Evolutionary conservation across 2,888 invertebrate genomes (phyloP).

Genomic region (Ormyrus rosae): DNA sequence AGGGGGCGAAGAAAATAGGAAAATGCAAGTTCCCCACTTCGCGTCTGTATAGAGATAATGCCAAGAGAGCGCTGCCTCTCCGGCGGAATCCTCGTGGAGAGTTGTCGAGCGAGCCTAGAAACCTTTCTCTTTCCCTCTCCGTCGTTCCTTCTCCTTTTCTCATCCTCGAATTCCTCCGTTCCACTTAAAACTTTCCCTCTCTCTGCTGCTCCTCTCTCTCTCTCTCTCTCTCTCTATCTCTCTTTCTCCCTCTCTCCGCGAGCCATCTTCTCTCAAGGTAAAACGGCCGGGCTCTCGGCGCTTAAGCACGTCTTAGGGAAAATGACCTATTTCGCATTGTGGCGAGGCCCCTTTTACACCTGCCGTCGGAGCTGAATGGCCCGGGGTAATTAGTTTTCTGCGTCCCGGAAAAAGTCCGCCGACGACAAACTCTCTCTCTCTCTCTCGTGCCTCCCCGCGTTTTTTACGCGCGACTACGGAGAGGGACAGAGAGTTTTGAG

Average conservation of each 20-base stretch:
- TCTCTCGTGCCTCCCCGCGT: too few species aligned
- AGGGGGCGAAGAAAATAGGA: too few species aligned
- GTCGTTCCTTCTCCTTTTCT: constrained; percentile 13
- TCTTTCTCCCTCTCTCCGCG: constrained; percentile 39
- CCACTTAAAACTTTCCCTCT: neutral
- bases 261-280: constrained; percentile 1
- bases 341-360: constrained; percentile 24
- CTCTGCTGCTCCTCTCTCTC: constrained; percentile 35
- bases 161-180: too few species aligned
- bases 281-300: constrained; percentile 23
- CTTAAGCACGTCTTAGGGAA: constrained; percentile 42
- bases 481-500: too few species aligned
- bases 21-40: neutral
- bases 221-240: constrained; percentile 40
- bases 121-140: constrained; percentile 30
- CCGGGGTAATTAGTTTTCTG: constrained; percentile 41
- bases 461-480: too few species aligned
- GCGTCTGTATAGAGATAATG: constrained; percentile 4
- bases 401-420: neutral
- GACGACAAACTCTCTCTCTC: too few species aligned
- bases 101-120: constrained; percentile 23
- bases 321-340: constrained; percentile 50
- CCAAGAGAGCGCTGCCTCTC: too few species aligned
- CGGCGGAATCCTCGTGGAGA: constrained; percentile 2
- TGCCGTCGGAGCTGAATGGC: constrained; percentile 3